Evolutionary conservation across 2,888 invertebrate genomes (phyloP), one percentile per base, ranked within the genome.

Genomic region (Holacanthella duospinosa): DNA sequence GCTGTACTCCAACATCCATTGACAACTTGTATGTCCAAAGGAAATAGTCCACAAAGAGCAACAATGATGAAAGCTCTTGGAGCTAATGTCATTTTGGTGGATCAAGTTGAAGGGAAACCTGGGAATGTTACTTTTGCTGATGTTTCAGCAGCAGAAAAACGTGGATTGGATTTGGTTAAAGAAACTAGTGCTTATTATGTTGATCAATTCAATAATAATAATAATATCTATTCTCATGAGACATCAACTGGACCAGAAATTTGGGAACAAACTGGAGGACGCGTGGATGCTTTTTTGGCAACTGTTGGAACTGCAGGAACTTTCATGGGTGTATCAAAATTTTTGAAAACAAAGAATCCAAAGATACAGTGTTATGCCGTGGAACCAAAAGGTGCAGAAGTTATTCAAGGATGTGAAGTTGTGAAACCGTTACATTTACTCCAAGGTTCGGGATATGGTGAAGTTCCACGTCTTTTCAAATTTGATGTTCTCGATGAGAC

Each of bases 271-370:
- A 66, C 66, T 48, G 66, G 62, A 25, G 66, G 66, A 0, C 54
- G 48, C 24, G 54, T 66, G 6, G 64, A 66, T 26, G 66, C 66
- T 16, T 66, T 64, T 19, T 55, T 66, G 58, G 64, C 62, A 0
- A 66, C 66, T 3, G 64, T 66, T 21, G 66, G 66, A 29, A 66
- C 66, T 12, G 64, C 64, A 16, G 66, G 66, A n/a, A 66, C 66
- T 1, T 66, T 64, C 28, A 60, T 62, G 60, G 66, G 66, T 16
- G 62, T 64, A 12, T 60, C 62, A 21, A 59, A 62, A 54, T 66
- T 54, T 53, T 28, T 66, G 16, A 66, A 66, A 55, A 43, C 29
- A n/a, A 62, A 62, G 56, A 62, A 66, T 43, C 58, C 60, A 24
- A 60, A 62, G 21, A 59, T 66, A 12, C 36, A 58, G 29, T 66